Evolutionary conservation across 37 sponge, comb jelly and placozoan species (phyloP).

Genomic region (Halisarca cf. caerulea): DNA sequence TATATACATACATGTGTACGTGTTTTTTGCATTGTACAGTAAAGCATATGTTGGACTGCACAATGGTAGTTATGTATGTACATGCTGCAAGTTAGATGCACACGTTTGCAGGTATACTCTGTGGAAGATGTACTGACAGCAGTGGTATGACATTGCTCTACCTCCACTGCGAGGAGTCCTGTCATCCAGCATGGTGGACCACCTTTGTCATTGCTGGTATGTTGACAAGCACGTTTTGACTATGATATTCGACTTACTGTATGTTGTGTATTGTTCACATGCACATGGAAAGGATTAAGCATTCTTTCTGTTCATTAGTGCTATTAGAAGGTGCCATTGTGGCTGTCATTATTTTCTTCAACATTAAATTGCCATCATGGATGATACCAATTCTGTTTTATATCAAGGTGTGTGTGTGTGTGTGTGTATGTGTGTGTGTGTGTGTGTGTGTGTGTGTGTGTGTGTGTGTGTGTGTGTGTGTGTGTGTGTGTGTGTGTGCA

Average conservation of each 20-base stretch:
- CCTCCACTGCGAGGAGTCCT: slow-evolving; percentile 47
- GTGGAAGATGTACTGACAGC: slow-evolving; percentile 60
- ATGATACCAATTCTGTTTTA: slow-evolving; percentile 56
- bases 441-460: slow-evolving; percentile 25
- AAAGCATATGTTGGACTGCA: too few relatives aligned
- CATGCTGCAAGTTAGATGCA: too few relatives aligned
- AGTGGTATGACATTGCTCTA: slow-evolving; percentile 63
- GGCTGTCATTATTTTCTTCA: slow-evolving; percentile 6
- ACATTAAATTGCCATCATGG: slow-evolving; percentile 36
- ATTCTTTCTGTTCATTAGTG: neutral
- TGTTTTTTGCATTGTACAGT: too few relatives aligned
- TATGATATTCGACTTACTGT: neutral
- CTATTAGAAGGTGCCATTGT: neutral
- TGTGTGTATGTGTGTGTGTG: slow-evolving; percentile 3
- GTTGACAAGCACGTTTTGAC: neutral
- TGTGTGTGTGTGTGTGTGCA: slow-evolving; percentile 13
- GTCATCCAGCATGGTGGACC: slow-evolving; percentile 33
- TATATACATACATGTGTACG: too few relatives aligned
- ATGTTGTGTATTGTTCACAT: slow-evolving; percentile 30
- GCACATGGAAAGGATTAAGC: too few relatives aligned
- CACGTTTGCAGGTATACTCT: slow-evolving; percentile 67
- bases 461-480: slow-evolving; percentile 15
- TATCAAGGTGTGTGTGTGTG: slow-evolving; percentile 44
- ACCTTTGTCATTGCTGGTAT: slow-evolving; percentile 42
- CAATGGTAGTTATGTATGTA: too few relatives aligned